Percentiles rank a stretch among this genome's conserved stretches.
Conservation (phyloP, 2,888 invertebrate genomes). For the Zygogramma bicolorata region DNA sequence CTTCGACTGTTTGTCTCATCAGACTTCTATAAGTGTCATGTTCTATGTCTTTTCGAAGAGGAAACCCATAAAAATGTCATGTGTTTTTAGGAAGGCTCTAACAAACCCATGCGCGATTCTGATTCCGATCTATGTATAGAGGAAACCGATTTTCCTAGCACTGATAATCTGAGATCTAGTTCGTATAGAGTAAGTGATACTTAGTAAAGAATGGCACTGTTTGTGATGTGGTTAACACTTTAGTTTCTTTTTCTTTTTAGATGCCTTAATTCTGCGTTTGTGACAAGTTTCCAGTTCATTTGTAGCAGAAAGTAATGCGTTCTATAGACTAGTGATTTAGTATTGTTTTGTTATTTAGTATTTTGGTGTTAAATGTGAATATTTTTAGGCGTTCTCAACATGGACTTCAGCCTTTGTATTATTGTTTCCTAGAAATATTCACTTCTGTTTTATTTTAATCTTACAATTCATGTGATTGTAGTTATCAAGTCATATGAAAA, state of each 20-base stretch:
- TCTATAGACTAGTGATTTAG: neutral
- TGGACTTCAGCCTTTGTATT: neutral
- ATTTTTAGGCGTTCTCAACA: neutral
- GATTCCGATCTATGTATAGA: conserved; percentile 93
- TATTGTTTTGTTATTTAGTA: neutral
- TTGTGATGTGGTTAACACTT: neutral
- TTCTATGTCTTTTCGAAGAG: no score
- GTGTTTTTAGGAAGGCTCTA: conserved; percentile 73
- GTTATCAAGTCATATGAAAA: neutral
- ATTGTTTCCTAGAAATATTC: neutral
- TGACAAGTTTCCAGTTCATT: conserved; percentile 5
- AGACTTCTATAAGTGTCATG: no score
- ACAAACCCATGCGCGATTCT: conserved; percentile 75
- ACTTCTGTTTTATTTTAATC: neutral
- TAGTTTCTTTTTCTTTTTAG: conserved; percentile 20
- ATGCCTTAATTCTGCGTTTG: conserved; percentile 15
- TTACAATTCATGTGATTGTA: neutral
- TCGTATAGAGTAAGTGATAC: conserved; percentile 57
- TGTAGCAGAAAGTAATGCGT: conserved; percentile 20
- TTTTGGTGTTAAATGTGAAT: neutral
- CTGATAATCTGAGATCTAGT: conserved; percentile 58
- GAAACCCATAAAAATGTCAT: conserved; percentile 9
- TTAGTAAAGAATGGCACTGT: conserved; percentile 10
- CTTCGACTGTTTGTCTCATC: no score
- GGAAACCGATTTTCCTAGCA: conserved; percentile 69